Percentiles rank a stretch among this genome's conserved stretches.
These are phyloP conservation scores for Diarsia dahlii DNA, from an alignment of 2,888 invertebrate species.

Conservation along the genomic window DNA sequence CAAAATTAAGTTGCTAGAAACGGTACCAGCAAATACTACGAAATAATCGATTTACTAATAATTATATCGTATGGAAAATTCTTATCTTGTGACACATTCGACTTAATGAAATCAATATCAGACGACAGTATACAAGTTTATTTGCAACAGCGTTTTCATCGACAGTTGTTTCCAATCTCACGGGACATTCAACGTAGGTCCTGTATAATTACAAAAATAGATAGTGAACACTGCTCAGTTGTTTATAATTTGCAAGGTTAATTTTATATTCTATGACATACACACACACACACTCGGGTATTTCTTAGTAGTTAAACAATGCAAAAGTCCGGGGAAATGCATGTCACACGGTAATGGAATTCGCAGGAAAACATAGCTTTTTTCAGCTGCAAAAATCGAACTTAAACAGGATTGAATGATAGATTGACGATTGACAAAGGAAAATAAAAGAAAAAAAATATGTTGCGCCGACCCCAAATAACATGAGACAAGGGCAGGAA, in stretches of 20 bases:
- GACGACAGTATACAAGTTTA: slow-evolving; percentile 14
- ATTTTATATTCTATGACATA: background rate
- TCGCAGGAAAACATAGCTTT: too few relatives aligned
- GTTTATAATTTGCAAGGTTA: background rate
- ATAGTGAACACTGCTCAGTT: background rate
- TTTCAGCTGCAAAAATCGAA: too few relatives aligned
- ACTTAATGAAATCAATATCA: background rate
- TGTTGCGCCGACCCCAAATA: too few relatives aligned
- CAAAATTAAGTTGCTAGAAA: background rate
- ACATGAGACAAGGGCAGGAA: too few relatives aligned
- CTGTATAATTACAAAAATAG: background rate
- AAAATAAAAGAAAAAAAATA: too few relatives aligned
- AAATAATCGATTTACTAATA: background rate
- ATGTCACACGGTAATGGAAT: too few relatives aligned
- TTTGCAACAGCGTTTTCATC: background rate
- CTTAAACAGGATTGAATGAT: too few relatives aligned
- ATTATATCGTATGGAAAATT: background rate
- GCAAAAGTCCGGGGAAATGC: too few relatives aligned
- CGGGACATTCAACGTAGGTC: background rate
- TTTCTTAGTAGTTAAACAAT: too few relatives aligned
- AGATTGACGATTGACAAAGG: too few relatives aligned
- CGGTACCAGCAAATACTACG: background rate
- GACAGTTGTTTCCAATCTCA: background rate
- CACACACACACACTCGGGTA: too few relatives aligned
- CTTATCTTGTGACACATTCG: background rate